phyloP scores from a whole-genome alignment of 2,113 vertebrate species.

The Oriolus oriolus region DNA sequence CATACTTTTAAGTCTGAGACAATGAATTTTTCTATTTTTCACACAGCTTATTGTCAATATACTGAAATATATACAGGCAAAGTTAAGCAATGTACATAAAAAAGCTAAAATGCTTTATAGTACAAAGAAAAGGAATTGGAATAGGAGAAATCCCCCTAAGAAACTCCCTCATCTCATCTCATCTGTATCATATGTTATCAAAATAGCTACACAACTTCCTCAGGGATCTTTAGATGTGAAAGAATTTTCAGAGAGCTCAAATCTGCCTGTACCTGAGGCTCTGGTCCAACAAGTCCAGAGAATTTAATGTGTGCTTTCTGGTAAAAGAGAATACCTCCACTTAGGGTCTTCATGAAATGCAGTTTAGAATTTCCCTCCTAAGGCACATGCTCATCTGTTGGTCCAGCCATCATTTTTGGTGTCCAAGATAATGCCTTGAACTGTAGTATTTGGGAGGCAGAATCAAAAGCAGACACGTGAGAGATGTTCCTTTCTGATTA shows the following conservation, averaged over 20 bases:
- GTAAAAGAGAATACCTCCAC: neutral
- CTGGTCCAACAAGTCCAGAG: neutral
- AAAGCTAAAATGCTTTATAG: neutral
- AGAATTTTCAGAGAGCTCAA: neutral
- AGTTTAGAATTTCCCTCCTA: neutral
- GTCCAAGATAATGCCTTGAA: neutral
- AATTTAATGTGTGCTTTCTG: neutral
- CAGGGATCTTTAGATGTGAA: neutral
- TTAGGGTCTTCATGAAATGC: neutral
- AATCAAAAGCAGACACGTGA: neutral
- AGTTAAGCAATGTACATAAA: neutral
- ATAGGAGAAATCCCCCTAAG: neutral
- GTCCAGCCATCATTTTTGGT: neutral
- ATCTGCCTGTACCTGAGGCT: neutral
- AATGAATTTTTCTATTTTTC: neutral
- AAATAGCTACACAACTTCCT: neutral
- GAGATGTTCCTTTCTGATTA: neutral
- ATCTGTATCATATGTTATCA: neutral
- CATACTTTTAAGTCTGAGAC: neutral
- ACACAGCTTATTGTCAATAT: neutral
- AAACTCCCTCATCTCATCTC: neutral
- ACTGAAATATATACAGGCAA: neutral
- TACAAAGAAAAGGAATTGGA: neutral
- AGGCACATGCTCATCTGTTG: neutral
- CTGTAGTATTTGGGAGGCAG: neutral